Conservation (phyloP, 2,113 vertebrate genomes). For the Halcyon senegalensis region DNA sequence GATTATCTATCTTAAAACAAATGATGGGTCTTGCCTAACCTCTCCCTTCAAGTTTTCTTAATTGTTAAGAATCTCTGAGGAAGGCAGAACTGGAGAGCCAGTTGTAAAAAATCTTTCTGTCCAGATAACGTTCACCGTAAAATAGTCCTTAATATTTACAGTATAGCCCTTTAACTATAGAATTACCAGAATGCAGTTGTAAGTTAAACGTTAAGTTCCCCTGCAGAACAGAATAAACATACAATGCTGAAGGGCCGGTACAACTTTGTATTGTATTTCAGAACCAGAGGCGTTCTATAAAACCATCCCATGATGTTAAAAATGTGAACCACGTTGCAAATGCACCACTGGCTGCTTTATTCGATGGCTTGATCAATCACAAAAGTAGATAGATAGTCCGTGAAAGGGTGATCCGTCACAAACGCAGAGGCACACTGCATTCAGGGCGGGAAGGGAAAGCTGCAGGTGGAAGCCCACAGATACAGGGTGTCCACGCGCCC, state of each 20-base stretch:
- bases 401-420: too few species aligned
- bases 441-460: fast-evolving
- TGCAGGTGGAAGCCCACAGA: not conserved
- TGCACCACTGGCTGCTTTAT: not conserved
- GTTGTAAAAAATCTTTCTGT: not conserved
- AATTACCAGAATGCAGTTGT: not conserved
- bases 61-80: not conserved
- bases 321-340: not conserved
- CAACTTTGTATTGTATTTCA: not conserved
- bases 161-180: not conserved
- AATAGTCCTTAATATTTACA: not conserved
- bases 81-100: not conserved
- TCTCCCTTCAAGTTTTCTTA: not conserved
- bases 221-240: not conserved
- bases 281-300: not conserved
- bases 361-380: not conserved
- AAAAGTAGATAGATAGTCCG: fast-evolving
- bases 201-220: not conserved
- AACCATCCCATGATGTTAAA: not conserved
- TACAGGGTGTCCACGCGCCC: fast-evolving
- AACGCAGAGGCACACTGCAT: fast-evolving
- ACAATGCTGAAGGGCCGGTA: too few species aligned
- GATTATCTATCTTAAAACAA: not conserved
- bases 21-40: not conserved
- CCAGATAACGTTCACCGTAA: not conserved